Conservation (phyloP, 2,888 invertebrate genomes). For the Lithophane ornitopus region DNA sequence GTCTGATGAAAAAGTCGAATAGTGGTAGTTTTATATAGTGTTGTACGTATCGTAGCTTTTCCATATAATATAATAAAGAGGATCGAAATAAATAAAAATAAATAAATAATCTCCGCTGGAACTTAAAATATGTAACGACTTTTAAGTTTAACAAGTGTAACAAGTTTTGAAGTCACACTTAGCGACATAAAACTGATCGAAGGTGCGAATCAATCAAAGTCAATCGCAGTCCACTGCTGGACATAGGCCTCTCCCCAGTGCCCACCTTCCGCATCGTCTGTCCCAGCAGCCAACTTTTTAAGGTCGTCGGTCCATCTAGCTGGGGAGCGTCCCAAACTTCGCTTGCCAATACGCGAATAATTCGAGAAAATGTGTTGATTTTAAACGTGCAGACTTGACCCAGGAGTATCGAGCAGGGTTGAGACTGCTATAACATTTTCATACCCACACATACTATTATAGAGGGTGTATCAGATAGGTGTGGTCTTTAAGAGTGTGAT, state of each 20-base stretch:
- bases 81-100: neutral
- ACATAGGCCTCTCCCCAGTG: no score
- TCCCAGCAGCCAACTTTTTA: no score
- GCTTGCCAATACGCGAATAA: constrained; percentile 5
- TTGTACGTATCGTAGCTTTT: neutral
- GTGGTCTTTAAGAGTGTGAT: no score
- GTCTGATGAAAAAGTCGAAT: neutral
- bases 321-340: no score
- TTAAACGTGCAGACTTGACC: constrained; percentile 59
- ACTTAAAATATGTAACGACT: neutral
- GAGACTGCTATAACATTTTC: neutral
- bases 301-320: no score
- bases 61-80: neutral
- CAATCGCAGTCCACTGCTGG: no score
- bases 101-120: no score
- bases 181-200: constrained; percentile 15
- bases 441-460: neutral
- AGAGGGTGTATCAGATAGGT: no score
- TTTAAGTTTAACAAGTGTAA: no score
- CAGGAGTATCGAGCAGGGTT: constrained; percentile 12
- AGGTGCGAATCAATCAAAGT: neutral
- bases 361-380: constrained; percentile 59
- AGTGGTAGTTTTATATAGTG: neutral
- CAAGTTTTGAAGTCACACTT: neutral
- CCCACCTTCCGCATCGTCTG: no score